phyloP scores from a whole-genome alignment of 2,113 vertebrate genomes.

The Cochlearius cochlearius region DNA sequence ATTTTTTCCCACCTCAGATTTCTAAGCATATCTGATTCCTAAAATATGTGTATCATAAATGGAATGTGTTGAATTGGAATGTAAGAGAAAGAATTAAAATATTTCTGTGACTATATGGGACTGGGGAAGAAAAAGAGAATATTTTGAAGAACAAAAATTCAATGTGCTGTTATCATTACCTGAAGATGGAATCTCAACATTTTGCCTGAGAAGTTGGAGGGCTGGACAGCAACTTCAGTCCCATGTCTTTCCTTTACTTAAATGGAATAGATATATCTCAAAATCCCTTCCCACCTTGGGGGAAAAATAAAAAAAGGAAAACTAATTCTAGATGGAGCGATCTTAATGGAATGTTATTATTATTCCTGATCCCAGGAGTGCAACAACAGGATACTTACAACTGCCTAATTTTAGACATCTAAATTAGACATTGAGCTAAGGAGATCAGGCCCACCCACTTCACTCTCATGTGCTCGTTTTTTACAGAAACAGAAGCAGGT shows the following conservation, averaged over 20 bases:
- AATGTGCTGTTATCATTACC: neutral
- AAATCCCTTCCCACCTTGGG: neutral
- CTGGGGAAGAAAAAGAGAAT: neutral
- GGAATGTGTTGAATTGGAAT: neutral
- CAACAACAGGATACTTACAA: neutral
- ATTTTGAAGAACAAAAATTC: neutral
- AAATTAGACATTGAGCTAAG: neutral
- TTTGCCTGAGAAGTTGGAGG: neutral
- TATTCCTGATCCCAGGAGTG: neutral
- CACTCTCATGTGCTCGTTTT: neutral
- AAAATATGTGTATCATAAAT: neutral
- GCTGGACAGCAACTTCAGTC: neutral
- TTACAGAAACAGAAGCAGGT: neutral
- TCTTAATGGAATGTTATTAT: neutral
- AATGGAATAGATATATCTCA: neutral
- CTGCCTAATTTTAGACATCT: neutral
- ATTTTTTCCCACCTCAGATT: neutral
- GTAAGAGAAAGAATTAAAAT: neutral
- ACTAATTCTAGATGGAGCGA: neutral
- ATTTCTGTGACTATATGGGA: neutral
- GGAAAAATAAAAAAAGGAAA: neutral
- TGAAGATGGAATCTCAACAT: neutral
- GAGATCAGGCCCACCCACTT: neutral
- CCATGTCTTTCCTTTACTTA: neutral
- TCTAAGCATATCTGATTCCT: neutral